Conservation (phyloP, 2,888 invertebrate genomes). For the Drosophila limbata region DNA sequence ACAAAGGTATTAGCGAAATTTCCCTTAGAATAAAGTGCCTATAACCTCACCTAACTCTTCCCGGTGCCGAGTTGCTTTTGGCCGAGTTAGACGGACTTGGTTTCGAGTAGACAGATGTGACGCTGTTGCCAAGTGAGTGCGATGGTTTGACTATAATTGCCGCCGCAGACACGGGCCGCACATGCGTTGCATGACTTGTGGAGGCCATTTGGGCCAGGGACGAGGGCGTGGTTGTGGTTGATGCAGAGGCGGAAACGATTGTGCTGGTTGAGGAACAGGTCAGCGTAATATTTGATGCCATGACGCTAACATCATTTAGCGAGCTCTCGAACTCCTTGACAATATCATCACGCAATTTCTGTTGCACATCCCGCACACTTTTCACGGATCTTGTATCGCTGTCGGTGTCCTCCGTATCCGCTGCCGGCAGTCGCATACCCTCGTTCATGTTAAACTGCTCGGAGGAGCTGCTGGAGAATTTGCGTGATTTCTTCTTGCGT, state of each 20-base stretch:
- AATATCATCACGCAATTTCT: slow-evolving; percentile 83
- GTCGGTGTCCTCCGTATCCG: slow-evolving; percentile 82
- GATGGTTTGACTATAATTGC: slow-evolving; percentile 83
- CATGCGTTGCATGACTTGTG: slow-evolving; percentile 71
- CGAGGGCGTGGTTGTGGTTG: slow-evolving; percentile 73
- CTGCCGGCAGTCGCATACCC: slow-evolving; percentile 79
- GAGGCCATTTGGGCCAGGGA: slow-evolving; percentile 70
- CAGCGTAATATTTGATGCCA: slow-evolving; percentile 55
- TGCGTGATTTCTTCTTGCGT: slow-evolving; percentile 88
- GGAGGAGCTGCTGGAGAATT: slow-evolving; percentile 84
- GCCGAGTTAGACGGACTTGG: slow-evolving; percentile 85
- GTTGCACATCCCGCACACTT: slow-evolving; percentile 83
- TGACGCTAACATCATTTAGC: slow-evolving; percentile 86
- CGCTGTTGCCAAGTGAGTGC: slow-evolving; percentile 85
- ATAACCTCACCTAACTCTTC: slow-evolving; percentile 82
- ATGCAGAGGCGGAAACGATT: slow-evolving; percentile 74
- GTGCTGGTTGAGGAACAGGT: slow-evolving; percentile 79
- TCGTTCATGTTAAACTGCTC: slow-evolving; percentile 84
- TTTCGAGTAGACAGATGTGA: slow-evolving; percentile 85
- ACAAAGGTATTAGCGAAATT: neutral
- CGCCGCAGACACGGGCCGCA: slow-evolving; percentile 78
- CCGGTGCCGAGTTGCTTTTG: slow-evolving; percentile 85
- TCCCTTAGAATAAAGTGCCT: too few species aligned
- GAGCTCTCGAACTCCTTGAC: slow-evolving; percentile 92
- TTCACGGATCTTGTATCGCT: slow-evolving; percentile 83